Base-by-base conservation (phyloP, 1,140 invertebrate species). In the Papilio polyxenes region DNA sequence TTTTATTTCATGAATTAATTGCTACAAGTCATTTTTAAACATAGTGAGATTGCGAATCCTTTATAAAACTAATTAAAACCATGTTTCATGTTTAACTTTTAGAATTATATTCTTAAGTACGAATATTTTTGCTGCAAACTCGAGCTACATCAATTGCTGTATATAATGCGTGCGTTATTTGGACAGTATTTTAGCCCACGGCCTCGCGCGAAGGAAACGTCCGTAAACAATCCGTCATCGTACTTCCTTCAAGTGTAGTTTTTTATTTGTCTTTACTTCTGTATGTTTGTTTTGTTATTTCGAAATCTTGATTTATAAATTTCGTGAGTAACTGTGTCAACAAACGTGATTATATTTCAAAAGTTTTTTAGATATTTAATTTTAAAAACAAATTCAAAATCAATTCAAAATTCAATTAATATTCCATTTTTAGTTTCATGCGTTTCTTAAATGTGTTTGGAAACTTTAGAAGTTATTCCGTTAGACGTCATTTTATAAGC, bases 211-310 rank as follows among this genome's bases (percentile, higher is more conserved):
- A 65, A 31, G 62, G 62, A 31, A 23, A 10, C 23, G 23, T 31
- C 8, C 23, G 11, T 13, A 23, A 23, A 31, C 62, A 65, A 65
- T 65, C 62, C 20, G 62, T 65, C 62, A 65, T 65, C 62, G 62
- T 65, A 23, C 62, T 65, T 65, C 20, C 62, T 65, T 65, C 23
- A 31, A 65, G 62, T 65, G 62, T 65, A 59, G 9, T 65, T 65
- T 31, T 65, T 65, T 65, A 65, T 65, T 65, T 65, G 13, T 31
- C 9, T 31, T 65, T 23, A 65, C 62, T 65, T 65, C 62, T 65
- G 62, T 65, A 65, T 65, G 3, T 65, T 65, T 65, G 62, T 65
- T 65, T 37, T 65, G 23, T 65, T 65, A 65, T 65, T 65, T 65
- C 62, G 62, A 65, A 20, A 65, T 65, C 23, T 65, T 31, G 62